Evolutionary conservation across 2,797 vertebrate genomes (phyloP), one percentile per base, ranked within the genome.

Genomic region (Saxicola maurus): DNA sequence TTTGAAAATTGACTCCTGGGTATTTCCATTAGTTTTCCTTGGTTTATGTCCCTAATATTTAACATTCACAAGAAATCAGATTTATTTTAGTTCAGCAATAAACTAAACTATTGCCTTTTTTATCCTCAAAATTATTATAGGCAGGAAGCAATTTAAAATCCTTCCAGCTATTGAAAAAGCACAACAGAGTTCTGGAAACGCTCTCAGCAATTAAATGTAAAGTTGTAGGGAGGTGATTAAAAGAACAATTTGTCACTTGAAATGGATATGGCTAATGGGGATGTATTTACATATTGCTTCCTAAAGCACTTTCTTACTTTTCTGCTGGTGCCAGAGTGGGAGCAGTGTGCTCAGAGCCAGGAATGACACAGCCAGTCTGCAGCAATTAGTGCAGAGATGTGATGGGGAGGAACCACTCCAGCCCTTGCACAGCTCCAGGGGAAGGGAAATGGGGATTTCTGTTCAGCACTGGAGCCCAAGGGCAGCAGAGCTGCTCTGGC

Each of bases 201-300:
- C 90, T 95, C 69, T 66, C 77, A 91, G 94, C 94, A 91, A 94
- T 96, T 95, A 87, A 68, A 91, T 80, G 52, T 51, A 72, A 86
- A 95, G 80, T 96, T 95, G 82, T 78, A 7, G 76, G 78, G 95
- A 92, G 83, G 74, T 91, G 94, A 95, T 95, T 95, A 96, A 91
- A 92, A 94, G 78, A 94, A 82, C 81, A 76, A 68, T 94, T 96
- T 93, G 90, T 95, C 94, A 94, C 89, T 94, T 94, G 93, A 84
- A 94, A 92, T 93, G 69, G 83, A 85, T 96, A 69, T 87, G 52
- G 85, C 87, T 96, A 86, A 94, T 94, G 94, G 79, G 48, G 75
- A 72, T 75, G 45, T 87, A 90, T 92, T 96, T 95, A 90, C 87
- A 94, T 94, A 89, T 24, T 88, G 76, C 95, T 91, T 96, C 86